These are phyloP conservation scores for Conger conger DNA, from an alignment of 2,113 vertebrate genomes.

Conservation along the genomic window DNA sequence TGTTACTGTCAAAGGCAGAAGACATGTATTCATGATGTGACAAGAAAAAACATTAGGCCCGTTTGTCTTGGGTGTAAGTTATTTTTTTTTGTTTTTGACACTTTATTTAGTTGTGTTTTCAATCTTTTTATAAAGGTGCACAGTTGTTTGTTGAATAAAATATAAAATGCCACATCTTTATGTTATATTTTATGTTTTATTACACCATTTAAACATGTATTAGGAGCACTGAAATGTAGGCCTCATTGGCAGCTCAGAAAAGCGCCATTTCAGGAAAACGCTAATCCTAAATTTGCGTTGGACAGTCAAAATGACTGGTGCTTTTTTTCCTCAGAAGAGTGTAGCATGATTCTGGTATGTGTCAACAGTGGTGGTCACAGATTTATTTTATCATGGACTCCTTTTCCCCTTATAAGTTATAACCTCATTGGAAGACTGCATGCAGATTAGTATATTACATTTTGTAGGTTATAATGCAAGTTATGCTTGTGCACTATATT, in stretches of 20 bases:
- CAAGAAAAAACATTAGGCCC: background rate
- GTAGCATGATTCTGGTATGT: background rate
- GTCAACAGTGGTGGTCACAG: background rate
- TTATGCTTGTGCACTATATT: too few relatives aligned
- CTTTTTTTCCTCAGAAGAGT: background rate
- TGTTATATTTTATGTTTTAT: background rate
- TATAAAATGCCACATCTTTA: slow-evolving; percentile 4
- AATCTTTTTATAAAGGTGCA: background rate
- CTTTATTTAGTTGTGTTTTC: slow-evolving; percentile 37
- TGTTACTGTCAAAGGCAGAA: background rate
- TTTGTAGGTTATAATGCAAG: too few relatives aligned
- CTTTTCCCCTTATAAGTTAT: too few relatives aligned
- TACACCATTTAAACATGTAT: background rate
- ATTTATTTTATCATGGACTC: background rate
- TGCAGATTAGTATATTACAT: too few relatives aligned
- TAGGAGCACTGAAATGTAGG: background rate
- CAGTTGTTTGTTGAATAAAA: slow-evolving; percentile 1
- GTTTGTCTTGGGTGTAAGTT: background rate
- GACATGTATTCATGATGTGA: background rate
- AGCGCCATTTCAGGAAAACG: background rate
- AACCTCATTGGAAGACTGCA: too few relatives aligned
- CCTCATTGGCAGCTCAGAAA: background rate
- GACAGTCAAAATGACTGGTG: background rate
- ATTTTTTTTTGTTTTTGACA: background rate
- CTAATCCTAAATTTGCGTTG: background rate